Conservation (phyloP, 64 coral and sea anemone genomes). For the Hydrozoanthus tunicans region DNA sequence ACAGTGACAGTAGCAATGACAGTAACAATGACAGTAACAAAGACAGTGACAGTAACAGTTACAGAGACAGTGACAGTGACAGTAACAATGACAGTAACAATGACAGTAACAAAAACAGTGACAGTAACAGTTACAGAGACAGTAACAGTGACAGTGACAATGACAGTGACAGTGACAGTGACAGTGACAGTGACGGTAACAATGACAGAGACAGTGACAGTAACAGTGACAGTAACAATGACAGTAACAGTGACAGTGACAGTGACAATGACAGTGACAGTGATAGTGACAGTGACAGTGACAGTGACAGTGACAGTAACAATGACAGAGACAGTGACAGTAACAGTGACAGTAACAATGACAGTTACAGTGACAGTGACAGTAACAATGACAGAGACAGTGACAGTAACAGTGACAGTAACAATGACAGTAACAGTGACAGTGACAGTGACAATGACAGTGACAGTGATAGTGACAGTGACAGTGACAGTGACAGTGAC, state of each 20-base stretch:
- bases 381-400: neutral
- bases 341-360: no score
- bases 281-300: neutral
- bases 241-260: slow-evolving; percentile 1
- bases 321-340: no score
- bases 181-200: neutral
- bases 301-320: neutral
- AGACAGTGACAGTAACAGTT: no score
- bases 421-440: no score
- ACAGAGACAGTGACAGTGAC: neutral
- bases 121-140: neutral
- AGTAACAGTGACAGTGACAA: neutral
- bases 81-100: neutral
- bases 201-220: neutral
- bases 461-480: no score
- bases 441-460: no score
- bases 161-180: neutral
- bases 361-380: neutral
- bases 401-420: neutral
- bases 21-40: neutral
- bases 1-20: neutral
- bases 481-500: neutral
- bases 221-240: neutral
- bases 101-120: no score
- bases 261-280: no score